Conservation (phyloP, 2,113 vertebrate species). For the Eudyptes chrysolophus region DNA sequence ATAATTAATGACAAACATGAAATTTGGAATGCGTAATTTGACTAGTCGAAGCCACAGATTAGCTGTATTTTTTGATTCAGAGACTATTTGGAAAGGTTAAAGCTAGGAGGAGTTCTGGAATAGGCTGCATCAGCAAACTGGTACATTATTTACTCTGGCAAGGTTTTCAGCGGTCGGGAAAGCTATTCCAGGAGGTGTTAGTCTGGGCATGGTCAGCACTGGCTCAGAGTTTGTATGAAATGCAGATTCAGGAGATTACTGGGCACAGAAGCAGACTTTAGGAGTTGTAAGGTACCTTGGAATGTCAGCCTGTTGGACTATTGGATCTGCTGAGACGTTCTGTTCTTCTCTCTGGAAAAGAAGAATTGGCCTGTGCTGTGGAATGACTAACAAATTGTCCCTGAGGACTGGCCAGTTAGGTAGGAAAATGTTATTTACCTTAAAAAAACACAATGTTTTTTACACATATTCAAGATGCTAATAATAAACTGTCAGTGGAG, state of each 20-base stretch:
- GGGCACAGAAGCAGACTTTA: background rate
- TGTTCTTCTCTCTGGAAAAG: constrained; percentile 49
- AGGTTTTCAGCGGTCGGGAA: background rate
- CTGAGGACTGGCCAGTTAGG: constrained; percentile 42
- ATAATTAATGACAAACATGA: background rate
- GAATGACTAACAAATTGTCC: constrained; percentile 59
- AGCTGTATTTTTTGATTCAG: constrained; percentile 13
- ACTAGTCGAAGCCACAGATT: background rate
- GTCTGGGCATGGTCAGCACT: constrained; percentile 47
- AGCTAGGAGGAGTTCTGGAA: constrained; percentile 48
- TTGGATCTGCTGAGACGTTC: constrained; percentile 14
- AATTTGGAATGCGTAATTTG: constrained; percentile 25
- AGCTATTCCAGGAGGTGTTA: constrained; percentile 50
- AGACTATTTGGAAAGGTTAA: constrained; percentile 30
- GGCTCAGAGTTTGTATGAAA: constrained; percentile 48
- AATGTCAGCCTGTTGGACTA: background rate
- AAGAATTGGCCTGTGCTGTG: constrained; percentile 23
- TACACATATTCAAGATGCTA: background rate
- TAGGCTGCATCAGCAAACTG: constrained; percentile 39
- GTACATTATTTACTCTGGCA: constrained; percentile 52
- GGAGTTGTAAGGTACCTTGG: constrained; percentile 5
- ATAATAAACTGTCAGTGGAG: constrained; percentile 32
- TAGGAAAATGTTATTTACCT: constrained; percentile 65
- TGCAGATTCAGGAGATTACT: constrained; percentile 53
- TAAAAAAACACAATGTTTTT: background rate